Evolutionary conservation across 2,113 vertebrate species (phyloP).

Genomic region (Phocoena phocoena): DNA sequence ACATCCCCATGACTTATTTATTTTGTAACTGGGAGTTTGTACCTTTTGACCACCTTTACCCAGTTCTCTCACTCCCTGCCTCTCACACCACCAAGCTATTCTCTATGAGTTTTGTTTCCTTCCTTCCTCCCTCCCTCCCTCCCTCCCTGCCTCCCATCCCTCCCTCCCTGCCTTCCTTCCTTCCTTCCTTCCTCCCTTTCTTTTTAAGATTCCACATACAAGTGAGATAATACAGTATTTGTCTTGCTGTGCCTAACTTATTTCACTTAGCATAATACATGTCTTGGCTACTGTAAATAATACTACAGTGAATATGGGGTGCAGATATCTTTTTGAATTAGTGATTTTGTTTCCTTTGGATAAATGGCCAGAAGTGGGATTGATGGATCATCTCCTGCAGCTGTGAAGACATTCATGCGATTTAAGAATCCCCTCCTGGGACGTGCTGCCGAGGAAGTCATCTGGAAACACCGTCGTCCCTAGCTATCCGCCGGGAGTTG

Average conservation of each 20-base stretch:
- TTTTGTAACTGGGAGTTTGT: background rate
- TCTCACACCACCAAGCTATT: background rate
- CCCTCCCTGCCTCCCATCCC: too few species aligned
- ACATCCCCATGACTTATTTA: background rate
- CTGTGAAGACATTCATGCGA: background rate
- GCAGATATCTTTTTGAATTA: background rate
- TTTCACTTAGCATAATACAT: background rate
- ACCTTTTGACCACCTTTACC: background rate
- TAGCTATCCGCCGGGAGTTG: background rate
- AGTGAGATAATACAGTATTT: background rate
- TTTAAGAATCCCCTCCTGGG: background rate
- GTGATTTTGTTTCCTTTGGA: background rate
- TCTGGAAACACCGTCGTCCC: background rate
- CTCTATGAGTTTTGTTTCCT: background rate
- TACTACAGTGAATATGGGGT: background rate
- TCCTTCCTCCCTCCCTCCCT: background rate
- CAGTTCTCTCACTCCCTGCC: too few species aligned
- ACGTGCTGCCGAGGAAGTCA: background rate
- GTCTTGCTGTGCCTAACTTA: background rate
- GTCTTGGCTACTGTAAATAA: background rate
- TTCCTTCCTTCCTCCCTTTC: too few species aligned
- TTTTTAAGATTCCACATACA: background rate
- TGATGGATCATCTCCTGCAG: background rate
- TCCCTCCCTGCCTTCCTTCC: too few species aligned
- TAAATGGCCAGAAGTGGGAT: background rate